These are phyloP conservation scores for Schizaphis graminum DNA, from an alignment of 2,888 invertebrate genomes.

Conservation along the genomic window DNA sequence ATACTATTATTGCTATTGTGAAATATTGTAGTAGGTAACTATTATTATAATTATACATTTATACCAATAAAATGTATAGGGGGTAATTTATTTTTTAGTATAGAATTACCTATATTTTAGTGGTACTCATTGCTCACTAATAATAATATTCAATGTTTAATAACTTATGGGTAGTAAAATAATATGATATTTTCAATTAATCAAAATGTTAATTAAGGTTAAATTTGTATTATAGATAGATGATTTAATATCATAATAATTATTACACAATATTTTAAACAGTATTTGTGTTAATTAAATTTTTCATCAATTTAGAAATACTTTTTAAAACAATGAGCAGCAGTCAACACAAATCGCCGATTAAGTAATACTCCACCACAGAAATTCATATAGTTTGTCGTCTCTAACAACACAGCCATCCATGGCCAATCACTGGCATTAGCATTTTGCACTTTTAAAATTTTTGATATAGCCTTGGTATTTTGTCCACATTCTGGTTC, in stretches of 20 bases:
- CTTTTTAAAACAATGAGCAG: conserved; percentile 81
- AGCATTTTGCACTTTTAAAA: conserved; percentile 27
- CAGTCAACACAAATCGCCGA: conserved; percentile 83
- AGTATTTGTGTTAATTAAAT: neutral
- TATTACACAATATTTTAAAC: neutral
- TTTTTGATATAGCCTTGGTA: conserved; percentile 56
- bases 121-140: neutral
- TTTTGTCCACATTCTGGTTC: conserved; percentile 65
- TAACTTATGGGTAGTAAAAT: neutral
- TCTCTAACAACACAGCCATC: conserved; percentile 84
- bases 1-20: too few relatives aligned
- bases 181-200: neutral
- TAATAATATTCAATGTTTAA: neutral
- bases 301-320: conserved; percentile 70
- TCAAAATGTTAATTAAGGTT: neutral
- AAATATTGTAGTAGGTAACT: too few relatives aligned
- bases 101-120: neutral
- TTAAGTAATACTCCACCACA: conserved; percentile 88
- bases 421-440: conserved; percentile 81
- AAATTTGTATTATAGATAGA: neutral
- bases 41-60: too few relatives aligned
- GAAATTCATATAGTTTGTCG: conserved; percentile 76
- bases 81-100: neutral
- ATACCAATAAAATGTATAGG: neutral
- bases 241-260: neutral